These are phyloP conservation scores for Pygocentrus nattereri DNA, from an alignment of 2,797 vertebrate genomes.

Conservation along the genomic window DNA sequence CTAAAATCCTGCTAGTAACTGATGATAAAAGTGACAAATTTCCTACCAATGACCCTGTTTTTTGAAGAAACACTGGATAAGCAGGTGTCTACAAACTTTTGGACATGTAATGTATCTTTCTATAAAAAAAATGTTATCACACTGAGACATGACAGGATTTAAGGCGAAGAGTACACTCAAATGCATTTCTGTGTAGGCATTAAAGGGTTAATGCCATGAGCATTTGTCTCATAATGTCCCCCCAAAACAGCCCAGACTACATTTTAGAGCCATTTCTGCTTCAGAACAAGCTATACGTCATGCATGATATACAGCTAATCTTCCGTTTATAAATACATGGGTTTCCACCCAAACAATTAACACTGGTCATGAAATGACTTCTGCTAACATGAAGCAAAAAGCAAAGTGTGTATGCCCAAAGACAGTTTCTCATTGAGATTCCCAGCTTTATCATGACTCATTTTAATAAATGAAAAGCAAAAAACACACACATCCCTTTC, in stretches of 20 bases:
- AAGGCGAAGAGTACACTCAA: neutral
- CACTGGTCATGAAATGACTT: neutral
- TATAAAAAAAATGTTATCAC: neutral
- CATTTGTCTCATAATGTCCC: neutral
- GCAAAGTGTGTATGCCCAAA: neutral
- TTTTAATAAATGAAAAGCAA: neutral
- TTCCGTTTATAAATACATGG: neutral
- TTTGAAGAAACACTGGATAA: too few species aligned
- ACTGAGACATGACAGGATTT: neutral
- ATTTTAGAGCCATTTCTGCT: neutral
- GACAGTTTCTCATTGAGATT: neutral
- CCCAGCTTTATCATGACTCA: neutral
- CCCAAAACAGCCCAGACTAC: neutral
- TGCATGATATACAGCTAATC: constrained; percentile 1
- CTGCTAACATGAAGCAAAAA: neutral
- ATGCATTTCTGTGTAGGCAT: neutral
- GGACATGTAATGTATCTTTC: too few species aligned
- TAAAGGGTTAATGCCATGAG: neutral
- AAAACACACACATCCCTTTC: too few species aligned
- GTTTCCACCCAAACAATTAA: neutral
- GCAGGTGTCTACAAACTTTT: too few species aligned
- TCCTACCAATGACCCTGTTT: too few species aligned
- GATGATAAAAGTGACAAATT: too few species aligned
- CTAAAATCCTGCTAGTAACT: too few species aligned
- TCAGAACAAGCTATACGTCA: neutral